A percentile compares a stretch with the other conserved stretches of the same genome.
These are phyloP conservation scores for Dicrurus megarhynchus DNA, from an alignment of 2,113 vertebrate species.

Conservation along the genomic window DNA sequence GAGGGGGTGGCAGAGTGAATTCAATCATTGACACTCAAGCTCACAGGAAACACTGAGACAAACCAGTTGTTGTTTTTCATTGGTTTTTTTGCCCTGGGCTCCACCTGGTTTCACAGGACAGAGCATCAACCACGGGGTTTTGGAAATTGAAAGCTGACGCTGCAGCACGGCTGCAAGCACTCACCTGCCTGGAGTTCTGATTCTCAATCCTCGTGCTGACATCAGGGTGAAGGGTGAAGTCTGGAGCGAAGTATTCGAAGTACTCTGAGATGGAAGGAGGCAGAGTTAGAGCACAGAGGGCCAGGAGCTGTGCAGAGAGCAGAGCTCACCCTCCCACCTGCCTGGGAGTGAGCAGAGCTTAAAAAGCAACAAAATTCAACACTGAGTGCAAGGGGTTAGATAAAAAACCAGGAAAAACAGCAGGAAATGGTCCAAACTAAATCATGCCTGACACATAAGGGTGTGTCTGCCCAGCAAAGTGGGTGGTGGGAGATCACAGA, in stretches of 20 bases:
- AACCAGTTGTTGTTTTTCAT: fast-evolving
- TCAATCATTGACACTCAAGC: neutral
- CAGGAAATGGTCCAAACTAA: neutral
- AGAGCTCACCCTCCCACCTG: neutral
- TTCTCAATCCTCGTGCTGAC: slow-evolving; percentile 99
- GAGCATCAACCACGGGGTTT: neutral
- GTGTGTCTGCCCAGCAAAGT: neutral
- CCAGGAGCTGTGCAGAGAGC: neutral
- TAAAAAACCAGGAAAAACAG: neutral
- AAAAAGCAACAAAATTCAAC: neutral
- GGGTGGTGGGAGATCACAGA: neutral
- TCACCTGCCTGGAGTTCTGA: slow-evolving; percentile 96
- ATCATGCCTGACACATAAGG: fast-evolving
- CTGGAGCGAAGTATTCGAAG: slow-evolving; percentile 97
- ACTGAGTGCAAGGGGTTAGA: neutral
- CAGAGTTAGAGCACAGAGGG: neutral
- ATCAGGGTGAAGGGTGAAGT: slow-evolving; percentile 97
- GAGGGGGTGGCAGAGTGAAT: neutral
- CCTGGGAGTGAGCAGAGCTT: neutral
- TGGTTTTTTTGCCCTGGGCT: neutral
- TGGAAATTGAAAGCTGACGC: fast-evolving
- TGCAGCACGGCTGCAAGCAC: neutral
- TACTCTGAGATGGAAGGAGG: slow-evolving; percentile 79
- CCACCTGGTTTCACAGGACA: neutral
- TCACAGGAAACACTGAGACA: neutral